Conservation (phyloP, 2,113 vertebrate genomes). For the Misgurnus mizolepis region DNA sequence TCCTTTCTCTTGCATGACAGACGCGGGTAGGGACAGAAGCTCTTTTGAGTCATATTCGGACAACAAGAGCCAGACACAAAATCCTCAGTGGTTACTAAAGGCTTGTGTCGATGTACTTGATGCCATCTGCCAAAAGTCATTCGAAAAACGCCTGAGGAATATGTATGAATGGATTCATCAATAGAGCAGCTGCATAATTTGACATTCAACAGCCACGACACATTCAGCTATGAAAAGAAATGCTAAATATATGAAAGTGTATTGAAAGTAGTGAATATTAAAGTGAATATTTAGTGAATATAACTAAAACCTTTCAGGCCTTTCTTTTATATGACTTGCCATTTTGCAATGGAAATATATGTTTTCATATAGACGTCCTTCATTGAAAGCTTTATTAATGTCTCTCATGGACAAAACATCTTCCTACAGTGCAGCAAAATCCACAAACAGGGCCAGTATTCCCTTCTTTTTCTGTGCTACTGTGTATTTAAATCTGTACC, state of each 20-base stretch:
- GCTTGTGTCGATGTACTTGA: background rate
- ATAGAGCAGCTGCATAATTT: slow-evolving; percentile 28
- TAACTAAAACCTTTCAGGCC: too few species aligned
- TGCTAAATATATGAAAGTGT: background rate
- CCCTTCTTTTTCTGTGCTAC: slow-evolving; percentile 7
- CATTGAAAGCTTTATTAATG: background rate
- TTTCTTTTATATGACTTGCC: too few species aligned
- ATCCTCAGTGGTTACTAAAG: background rate
- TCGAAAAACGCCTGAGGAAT: background rate
- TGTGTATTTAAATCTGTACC: slow-evolving; percentile 49
- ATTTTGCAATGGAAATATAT: too few species aligned
- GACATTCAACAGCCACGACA: background rate
- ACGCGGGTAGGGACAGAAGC: slow-evolving; percentile 29
- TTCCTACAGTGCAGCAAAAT: background rate
- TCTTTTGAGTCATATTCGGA: slow-evolving; percentile 35
- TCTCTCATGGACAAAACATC: background rate
- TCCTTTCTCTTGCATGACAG: slow-evolving; percentile 22
- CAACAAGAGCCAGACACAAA: slow-evolving; percentile 32
- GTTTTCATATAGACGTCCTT: background rate
- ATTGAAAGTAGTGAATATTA: background rate
- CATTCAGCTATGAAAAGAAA: slow-evolving; percentile 16
- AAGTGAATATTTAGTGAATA: background rate
- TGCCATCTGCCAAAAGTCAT: background rate
- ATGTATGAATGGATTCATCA: slow-evolving; percentile 4
- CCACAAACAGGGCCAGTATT: slow-evolving; percentile 10